phyloP scores from a whole-genome alignment of 2,888 invertebrate species.

The Lobophora halterata region DNA sequence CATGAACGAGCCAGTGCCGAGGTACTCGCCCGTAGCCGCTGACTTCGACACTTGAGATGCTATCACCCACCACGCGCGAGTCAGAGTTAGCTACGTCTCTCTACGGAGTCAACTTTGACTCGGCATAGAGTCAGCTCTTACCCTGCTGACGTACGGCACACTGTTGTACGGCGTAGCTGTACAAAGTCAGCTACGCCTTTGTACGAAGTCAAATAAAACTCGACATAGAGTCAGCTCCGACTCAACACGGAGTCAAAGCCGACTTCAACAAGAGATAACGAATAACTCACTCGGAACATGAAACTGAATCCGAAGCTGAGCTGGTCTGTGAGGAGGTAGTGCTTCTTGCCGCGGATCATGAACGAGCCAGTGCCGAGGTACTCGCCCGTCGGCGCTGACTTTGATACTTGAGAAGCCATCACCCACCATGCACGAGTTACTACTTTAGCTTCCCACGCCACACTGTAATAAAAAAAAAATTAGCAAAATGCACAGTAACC shows the following conservation, averaged over 20 bases:
- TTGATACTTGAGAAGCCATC: conserved; percentile 95
- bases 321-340: conserved; percentile 96
- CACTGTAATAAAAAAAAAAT: conserved; percentile 77
- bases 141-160: too few species aligned
- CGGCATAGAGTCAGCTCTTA: too few species aligned
- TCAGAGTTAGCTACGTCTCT: too few species aligned
- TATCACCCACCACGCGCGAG: conserved; percentile 98
- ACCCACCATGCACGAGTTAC: conserved; percentile 99
- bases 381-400: conserved; percentile 98
- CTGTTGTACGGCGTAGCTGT: too few species aligned
- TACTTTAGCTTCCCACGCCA: conserved; percentile 99
- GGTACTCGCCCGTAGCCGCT: conserved; percentile 98
- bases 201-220: too few species aligned
- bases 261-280: neutral
- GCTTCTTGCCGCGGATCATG: conserved; percentile 98
- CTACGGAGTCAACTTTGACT: too few species aligned
- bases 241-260: too few species aligned
- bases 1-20: conserved; percentile 98
- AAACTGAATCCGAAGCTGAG: conserved; percentile 98
- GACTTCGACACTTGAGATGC: conserved; percentile 98
- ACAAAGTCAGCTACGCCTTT: too few species aligned
- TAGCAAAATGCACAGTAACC: neutral
- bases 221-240: too few species aligned
- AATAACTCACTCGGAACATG: conserved; percentile 84
- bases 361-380: conserved; percentile 98